These are phyloP conservation scores for Cheilosia grossa DNA, from an alignment of 2,888 invertebrate species.

Conservation along the genomic window DNA sequence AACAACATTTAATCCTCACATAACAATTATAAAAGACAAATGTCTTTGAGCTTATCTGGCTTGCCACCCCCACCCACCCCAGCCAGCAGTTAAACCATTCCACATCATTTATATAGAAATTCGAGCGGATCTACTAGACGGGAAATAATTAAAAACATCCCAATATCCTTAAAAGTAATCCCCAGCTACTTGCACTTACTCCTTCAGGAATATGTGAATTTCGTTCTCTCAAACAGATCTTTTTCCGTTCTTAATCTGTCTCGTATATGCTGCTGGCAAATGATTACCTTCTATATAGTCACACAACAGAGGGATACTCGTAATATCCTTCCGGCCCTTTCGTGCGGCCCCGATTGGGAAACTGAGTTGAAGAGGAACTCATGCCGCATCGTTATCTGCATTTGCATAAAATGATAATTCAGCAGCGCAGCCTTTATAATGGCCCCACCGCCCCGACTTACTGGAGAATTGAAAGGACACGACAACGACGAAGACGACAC, in stretches of 20 bases:
- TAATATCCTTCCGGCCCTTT: constrained; percentile 27
- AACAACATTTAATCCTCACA: constrained; percentile 69
- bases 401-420: constrained; percentile 78
- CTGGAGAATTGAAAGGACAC: constrained; percentile 47
- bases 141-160: constrained; percentile 68
- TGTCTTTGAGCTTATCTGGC: constrained; percentile 54
- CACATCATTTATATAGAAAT: constrained; percentile 59
- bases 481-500: constrained; percentile 26
- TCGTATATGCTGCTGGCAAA: constrained; percentile 63
- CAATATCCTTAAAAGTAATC: constrained; percentile 60
- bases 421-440: constrained; percentile 72
- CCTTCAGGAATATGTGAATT: constrained; percentile 40
- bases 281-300: constrained; percentile 62
- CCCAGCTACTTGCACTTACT: constrained; percentile 28
- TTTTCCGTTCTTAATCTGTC: constrained; percentile 67
- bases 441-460: constrained; percentile 56
- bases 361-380: constrained; percentile 42
- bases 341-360: constrained; percentile 16
- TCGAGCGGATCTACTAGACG: constrained; percentile 61
- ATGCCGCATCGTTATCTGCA: constrained; percentile 77
- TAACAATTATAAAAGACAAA: constrained; percentile 74
- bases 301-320: constrained; percentile 32
- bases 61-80: constrained; percentile 6
- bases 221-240: constrained; percentile 55
- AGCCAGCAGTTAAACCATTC: constrained; percentile 15